phyloP scores from a whole-genome alignment of 2,113 vertebrate species.

The Rhinoderma darwinii region DNA sequence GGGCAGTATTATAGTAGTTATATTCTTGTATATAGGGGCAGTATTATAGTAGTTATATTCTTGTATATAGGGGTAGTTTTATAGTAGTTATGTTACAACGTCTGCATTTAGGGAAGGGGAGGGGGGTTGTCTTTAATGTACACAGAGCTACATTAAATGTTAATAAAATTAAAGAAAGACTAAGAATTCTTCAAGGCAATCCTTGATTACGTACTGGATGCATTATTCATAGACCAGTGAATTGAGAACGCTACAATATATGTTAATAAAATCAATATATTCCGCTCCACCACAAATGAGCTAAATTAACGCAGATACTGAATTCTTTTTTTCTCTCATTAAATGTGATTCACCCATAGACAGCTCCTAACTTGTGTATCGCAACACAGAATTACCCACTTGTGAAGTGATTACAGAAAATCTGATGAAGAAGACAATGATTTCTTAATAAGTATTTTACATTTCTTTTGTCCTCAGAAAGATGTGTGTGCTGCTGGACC shows the following conservation, averaged over 20 bases:
- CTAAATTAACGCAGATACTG: conserved; percentile 4
- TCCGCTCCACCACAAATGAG: conserved; percentile 26
- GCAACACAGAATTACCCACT: neutral
- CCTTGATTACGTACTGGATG: neutral
- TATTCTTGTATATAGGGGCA: neutral
- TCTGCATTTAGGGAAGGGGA: no score
- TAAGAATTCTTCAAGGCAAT: neutral
- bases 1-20: neutral
- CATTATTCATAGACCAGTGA: neutral
- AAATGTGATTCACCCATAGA: neutral
- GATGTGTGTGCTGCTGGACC: neutral
- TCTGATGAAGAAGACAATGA: neutral
- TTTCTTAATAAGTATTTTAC: neutral
- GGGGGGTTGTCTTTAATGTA: neutral
- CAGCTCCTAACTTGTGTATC: neutral
- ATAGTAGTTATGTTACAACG: no score
- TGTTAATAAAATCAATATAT: conserved; percentile 32
- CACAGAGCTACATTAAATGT: neutral
- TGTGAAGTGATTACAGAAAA: neutral
- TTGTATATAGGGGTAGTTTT: neutral
- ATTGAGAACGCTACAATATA: neutral
- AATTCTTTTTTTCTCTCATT: neutral
- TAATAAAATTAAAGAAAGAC: neutral
- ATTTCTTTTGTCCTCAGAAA: neutral
- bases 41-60: conserved; percentile 8